Percentiles rank a stretch among this genome's conserved stretches.
Conservation (phyloP, 2,888 invertebrate species). For the Thereva unica region DNA sequence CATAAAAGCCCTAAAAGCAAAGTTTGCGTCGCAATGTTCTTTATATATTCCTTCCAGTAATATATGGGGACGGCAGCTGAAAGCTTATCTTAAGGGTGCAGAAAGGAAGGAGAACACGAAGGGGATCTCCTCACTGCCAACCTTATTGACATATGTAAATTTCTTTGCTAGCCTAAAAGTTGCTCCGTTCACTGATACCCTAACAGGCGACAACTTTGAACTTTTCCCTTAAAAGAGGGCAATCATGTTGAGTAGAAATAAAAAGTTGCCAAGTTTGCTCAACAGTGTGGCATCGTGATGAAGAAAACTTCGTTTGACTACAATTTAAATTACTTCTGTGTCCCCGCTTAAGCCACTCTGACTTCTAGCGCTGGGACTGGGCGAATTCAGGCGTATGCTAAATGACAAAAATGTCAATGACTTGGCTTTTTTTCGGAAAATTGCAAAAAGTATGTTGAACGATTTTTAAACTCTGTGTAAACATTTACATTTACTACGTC, state of each 20-base stretch:
- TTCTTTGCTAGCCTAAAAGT: conserved; percentile 26
- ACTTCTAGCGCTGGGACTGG: not conserved
- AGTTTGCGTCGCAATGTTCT: conserved; percentile 8
- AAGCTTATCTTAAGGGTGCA: conserved; percentile 12
- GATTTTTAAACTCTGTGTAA: no score
- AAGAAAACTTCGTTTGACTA: conserved; percentile 23
- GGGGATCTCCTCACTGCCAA: conserved; percentile 14
- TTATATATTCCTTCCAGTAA: conserved; percentile 28
- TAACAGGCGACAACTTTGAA: conserved; percentile 35
- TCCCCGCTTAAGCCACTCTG: conserved; percentile 10
- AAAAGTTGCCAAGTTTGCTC: conserved; percentile 32
- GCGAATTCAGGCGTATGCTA: conserved; percentile 1
- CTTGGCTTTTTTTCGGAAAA: not conserved
- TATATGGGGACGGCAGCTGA: conserved; percentile 8
- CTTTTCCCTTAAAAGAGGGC: conserved; percentile 26
- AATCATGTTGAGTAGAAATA: conserved; percentile 35
- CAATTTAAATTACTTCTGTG: conserved; percentile 30
- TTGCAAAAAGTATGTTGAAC: no score
- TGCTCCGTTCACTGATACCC: conserved; percentile 29
- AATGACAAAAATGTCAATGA: conserved; percentile 31
- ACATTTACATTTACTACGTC: no score
- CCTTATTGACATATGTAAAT: conserved; percentile 35
- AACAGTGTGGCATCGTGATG: conserved; percentile 33
- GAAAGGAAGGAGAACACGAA: conserved; percentile 16
- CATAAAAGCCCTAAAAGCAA: conserved; percentile 31